These are phyloP conservation scores for Acleris laterana DNA, from an alignment of 2,888 invertebrate species.

Conservation along the genomic window DNA sequence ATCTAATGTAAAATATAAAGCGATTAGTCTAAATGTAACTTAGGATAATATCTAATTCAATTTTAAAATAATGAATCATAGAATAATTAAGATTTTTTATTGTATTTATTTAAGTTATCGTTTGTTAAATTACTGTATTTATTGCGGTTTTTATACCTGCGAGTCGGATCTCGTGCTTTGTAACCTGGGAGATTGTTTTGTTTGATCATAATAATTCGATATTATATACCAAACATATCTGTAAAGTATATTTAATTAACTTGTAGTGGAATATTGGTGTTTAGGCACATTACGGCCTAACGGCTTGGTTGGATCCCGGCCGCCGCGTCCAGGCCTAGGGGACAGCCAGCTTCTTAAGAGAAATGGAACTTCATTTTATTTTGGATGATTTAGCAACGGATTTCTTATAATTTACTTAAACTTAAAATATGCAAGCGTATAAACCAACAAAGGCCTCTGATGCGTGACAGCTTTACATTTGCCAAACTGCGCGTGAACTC, in stretches of 20 bases:
- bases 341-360: neutral
- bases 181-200: slow-evolving; percentile 39
- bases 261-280: slow-evolving; percentile 25
- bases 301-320: slow-evolving; percentile 41
- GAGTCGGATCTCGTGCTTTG: slow-evolving; percentile 38
- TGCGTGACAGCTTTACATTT: no score
- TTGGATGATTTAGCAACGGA: no score
- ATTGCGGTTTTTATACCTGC: slow-evolving; percentile 20
- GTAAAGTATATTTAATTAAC: slow-evolving; percentile 38
- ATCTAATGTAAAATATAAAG: slow-evolving; percentile 28
- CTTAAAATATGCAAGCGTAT: no score
- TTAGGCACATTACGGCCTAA: slow-evolving; percentile 29
- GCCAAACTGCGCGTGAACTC: no score
- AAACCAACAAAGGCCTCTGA: no score
- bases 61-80: slow-evolving; percentile 18
- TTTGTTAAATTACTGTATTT: slow-evolving; percentile 15
- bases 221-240: slow-evolving; percentile 54
- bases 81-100: slow-evolving; percentile 10
- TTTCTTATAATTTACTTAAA: no score
- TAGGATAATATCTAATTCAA: slow-evolving; percentile 30
- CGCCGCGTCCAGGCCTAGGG: neutral
- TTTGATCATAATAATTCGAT: slow-evolving; percentile 53
- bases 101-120: slow-evolving; percentile 25
- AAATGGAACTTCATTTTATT: no score
- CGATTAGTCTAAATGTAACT: slow-evolving; percentile 20